A percentile compares a stretch with the other conserved stretches of the same genome.
Conservation (phyloP, 2,113 vertebrate species). For the Pteropus alecto region DNA sequence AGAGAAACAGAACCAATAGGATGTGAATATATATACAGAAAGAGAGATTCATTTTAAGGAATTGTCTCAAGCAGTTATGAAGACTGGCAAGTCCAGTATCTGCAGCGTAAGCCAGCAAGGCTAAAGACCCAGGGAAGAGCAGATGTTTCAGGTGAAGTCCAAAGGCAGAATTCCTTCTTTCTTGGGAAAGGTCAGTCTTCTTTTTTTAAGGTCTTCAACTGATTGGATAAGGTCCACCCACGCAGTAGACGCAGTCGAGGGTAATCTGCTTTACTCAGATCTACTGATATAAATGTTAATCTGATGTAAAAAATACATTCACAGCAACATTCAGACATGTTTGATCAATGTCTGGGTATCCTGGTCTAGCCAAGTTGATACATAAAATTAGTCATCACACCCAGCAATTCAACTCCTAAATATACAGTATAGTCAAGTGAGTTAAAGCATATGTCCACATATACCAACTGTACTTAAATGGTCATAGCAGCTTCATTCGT, state of each 20-base stretch:
- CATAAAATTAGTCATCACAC: not conserved
- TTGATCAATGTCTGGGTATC: not conserved
- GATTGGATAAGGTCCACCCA: not conserved
- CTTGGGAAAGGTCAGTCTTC: not conserved
- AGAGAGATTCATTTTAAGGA: slow-evolving; percentile 14
- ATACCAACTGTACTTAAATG: not conserved
- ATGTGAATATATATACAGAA: not conserved
- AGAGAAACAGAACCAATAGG: not conserved
- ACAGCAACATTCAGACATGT: not conserved
- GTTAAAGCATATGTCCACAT: not conserved
- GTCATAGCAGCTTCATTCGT: not conserved
- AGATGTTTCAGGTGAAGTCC: not conserved
- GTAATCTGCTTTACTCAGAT: not conserved
- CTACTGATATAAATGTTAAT: not conserved
- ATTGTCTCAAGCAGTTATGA: not conserved
- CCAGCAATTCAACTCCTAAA: not conserved
- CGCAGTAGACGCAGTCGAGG: not conserved
- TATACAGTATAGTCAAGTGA: not conserved
- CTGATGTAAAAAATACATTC: not conserved
- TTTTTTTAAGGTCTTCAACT: not conserved
- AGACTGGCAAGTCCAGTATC: not conserved
- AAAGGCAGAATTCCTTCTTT: not conserved
- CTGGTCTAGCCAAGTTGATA: not conserved
- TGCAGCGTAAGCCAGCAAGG: not conserved
- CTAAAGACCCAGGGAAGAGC: not conserved